A percentile compares a stretch with the other conserved stretches of the same genome.
These are phyloP conservation scores for Drosophila merina DNA, from an alignment of 2,888 invertebrate genomes.

Conservation along the genomic window DNA sequence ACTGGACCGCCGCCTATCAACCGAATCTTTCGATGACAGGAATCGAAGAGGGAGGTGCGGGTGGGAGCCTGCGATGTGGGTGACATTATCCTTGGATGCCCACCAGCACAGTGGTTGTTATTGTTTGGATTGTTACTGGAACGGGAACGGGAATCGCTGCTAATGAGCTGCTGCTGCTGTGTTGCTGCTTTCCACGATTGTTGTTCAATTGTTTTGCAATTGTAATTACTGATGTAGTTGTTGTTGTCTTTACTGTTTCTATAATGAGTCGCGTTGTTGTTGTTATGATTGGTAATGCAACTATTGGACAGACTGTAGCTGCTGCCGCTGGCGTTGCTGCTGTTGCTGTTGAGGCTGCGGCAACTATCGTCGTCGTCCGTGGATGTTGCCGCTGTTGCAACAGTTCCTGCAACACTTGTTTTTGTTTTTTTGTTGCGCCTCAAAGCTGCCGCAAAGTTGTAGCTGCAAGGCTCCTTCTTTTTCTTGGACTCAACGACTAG, in stretches of 20 bases:
- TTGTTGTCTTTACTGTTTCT: slow-evolving; percentile 49
- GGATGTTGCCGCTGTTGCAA: slow-evolving; percentile 48
- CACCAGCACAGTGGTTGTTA: slow-evolving; percentile 46
- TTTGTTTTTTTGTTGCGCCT: slow-evolving; percentile 76
- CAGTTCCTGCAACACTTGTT: slow-evolving; percentile 41
- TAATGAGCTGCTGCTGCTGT: slow-evolving; percentile 29
- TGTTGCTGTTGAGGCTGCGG: slow-evolving; percentile 52
- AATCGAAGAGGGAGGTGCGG: slow-evolving; percentile 88
- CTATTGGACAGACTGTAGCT: slow-evolving; percentile 66
- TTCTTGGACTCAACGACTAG: slow-evolving; percentile 52
- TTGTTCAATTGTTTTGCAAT: slow-evolving; percentile 73
- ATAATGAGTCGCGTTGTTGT: slow-evolving; percentile 43
- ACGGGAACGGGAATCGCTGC: slow-evolving; percentile 18
- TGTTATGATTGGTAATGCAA: slow-evolving; percentile 69
- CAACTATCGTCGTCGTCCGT: slow-evolving; percentile 62
- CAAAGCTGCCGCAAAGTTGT: slow-evolving; percentile 71
- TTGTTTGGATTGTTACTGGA: slow-evolving; percentile 37
- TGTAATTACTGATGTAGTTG: slow-evolving; percentile 71
- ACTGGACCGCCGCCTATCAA: slow-evolving; percentile 88
- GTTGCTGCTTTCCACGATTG: slow-evolving; percentile 51
- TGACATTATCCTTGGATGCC: slow-evolving; percentile 67
- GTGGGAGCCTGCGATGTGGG: slow-evolving; percentile 84
- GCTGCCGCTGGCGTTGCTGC: slow-evolving; percentile 43
- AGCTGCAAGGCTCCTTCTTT: slow-evolving; percentile 68
- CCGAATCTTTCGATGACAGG: slow-evolving; percentile 90